A percentile compares a stretch with the other conserved stretches of the same genome.
These are phyloP conservation scores for Clarias batrachus DNA, from an alignment of 2,113 vertebrate genomes.

Conservation along the genomic window DNA sequence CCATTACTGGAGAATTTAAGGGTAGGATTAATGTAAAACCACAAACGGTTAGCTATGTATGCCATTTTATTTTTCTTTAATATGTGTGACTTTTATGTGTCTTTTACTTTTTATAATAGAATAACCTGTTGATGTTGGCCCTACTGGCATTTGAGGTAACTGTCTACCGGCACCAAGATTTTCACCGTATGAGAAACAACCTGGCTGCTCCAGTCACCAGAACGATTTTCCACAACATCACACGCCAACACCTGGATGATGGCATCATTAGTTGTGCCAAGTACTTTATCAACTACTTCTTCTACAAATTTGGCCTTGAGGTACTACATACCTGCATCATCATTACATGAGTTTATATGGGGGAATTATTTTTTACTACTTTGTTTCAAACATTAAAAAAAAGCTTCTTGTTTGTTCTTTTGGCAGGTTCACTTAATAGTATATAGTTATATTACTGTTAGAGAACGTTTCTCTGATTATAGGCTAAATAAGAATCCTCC, in stretches of 20 bases:
- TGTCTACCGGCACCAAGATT: constrained; percentile 92
- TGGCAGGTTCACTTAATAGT: background rate
- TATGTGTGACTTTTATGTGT: constrained; percentile 12
- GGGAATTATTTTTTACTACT: background rate
- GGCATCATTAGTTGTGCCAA: constrained; percentile 89
- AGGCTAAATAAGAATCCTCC: background rate
- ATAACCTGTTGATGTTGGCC: constrained; percentile 91
- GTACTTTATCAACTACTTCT: constrained; percentile 98
- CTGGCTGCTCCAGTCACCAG: constrained; percentile 82
- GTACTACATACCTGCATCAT: constrained; percentile 63
- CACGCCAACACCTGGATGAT: constrained; percentile 89
- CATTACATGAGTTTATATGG: background rate
- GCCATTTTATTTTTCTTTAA: background rate
- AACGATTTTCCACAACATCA: constrained; percentile 94
- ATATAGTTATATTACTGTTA: background rate
- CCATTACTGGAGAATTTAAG: constrained; percentile 86
- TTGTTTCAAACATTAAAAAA: background rate
- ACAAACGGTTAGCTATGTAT: background rate
- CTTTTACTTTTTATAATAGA: constrained; percentile 64
- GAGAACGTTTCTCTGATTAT: background rate
- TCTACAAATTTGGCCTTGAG: constrained; percentile 98
- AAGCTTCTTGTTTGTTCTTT: background rate
- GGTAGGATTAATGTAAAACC: constrained; percentile 67
- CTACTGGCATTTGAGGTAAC: constrained; percentile 94
- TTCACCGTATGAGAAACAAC: constrained; percentile 89